These are phyloP conservation scores for Pararge aegeria DNA, from an alignment of 1,140 invertebrate genomes.

Conservation along the genomic window DNA sequence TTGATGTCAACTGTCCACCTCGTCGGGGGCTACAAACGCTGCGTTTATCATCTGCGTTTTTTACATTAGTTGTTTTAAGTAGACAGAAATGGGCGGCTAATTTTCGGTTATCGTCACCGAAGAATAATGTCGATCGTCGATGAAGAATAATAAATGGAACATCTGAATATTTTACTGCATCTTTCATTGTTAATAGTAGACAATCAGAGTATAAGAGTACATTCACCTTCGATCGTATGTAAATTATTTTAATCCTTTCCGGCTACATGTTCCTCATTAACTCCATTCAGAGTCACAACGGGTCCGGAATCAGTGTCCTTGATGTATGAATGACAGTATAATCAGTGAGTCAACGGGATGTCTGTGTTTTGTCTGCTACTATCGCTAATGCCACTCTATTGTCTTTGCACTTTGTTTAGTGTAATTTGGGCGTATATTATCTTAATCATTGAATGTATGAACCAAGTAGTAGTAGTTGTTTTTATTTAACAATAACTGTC, in stretches of 20 bases:
- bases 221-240: background rate
- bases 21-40: too few relatives aligned
- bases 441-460: background rate
- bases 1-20: too few relatives aligned
- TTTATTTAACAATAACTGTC: too few relatives aligned
- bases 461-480: background rate
- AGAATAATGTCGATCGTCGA: too few relatives aligned
- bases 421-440: background rate
- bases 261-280: background rate
- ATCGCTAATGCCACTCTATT: conserved; percentile 34
- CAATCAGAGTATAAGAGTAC: background rate
- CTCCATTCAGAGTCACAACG: conserved; percentile 9
- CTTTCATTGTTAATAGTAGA: too few relatives aligned
- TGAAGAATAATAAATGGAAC: too few relatives aligned
- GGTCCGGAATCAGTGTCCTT: conserved; percentile 33
- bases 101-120: too few relatives aligned
- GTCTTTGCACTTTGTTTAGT: conserved; percentile 23
- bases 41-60: too few relatives aligned
- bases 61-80: too few relatives aligned
- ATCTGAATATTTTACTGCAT: too few relatives aligned
- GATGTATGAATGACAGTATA: conserved; percentile 32
- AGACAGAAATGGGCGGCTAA: too few relatives aligned
- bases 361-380: conserved; percentile 42
- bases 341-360: conserved; percentile 42
- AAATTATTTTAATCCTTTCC: background rate